Conservation (phyloP, 2,797 vertebrate species). For the Babyrousa celebensis region DNA sequence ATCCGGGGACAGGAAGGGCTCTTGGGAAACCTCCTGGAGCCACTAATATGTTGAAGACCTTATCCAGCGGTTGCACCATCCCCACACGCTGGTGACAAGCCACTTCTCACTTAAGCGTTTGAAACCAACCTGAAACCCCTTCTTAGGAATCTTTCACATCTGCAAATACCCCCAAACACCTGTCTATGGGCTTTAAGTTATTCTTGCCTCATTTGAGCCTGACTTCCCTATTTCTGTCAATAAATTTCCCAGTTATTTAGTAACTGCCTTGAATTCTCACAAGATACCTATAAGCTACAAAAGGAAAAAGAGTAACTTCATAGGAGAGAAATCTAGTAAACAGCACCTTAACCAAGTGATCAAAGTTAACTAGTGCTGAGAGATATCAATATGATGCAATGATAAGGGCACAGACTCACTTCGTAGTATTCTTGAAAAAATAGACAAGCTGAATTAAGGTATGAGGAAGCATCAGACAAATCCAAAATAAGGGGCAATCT, state of each 20-base stretch:
- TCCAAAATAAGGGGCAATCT: background rate
- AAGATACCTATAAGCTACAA: slow-evolving; percentile 30
- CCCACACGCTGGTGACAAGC: background rate
- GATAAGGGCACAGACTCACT: background rate
- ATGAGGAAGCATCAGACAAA: slow-evolving; percentile 20
- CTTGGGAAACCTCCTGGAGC: background rate
- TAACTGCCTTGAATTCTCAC: background rate
- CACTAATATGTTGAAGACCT: background rate
- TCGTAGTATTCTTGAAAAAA: slow-evolving; percentile 22
- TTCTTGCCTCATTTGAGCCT: slow-evolving; percentile 1
- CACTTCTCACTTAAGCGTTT: background rate
- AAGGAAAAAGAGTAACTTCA: background rate
- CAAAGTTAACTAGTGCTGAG: background rate
- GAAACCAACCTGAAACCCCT: background rate
- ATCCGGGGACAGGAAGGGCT: background rate
- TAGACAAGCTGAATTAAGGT: background rate
- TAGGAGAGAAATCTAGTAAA: background rate
- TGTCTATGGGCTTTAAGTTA: background rate
- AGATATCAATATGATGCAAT: background rate
- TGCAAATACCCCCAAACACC: background rate
- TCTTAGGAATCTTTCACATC: background rate
- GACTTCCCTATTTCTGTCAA: background rate
- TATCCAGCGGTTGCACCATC: background rate
- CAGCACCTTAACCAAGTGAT: background rate
- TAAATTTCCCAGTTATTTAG: background rate